Conservation (phyloP, 2,113 vertebrate genomes). For the Pomatostomus ruficeps region DNA sequence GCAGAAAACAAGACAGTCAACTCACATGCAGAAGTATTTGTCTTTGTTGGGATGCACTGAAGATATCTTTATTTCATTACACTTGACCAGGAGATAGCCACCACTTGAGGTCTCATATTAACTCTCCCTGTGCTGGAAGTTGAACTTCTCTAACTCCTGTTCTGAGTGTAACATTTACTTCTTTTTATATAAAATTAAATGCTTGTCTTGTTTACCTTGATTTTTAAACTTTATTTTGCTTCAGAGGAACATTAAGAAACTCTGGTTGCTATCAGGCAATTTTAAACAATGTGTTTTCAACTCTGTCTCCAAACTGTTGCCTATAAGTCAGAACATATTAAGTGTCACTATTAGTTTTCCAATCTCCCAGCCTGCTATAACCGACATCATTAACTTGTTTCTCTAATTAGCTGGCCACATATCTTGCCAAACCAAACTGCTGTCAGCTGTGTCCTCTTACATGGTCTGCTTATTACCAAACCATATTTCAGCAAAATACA, state of each 20-base stretch:
- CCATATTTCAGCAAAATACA: constrained; percentile 4
- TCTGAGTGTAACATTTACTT: not conserved
- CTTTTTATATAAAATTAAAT: not conserved
- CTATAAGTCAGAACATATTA: not conserved
- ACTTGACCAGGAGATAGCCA: not conserved
- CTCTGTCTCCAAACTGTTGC: not conserved
- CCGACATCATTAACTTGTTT: not conserved
- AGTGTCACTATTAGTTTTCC: not conserved
- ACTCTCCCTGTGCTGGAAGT: not conserved
- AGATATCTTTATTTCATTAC: not conserved
- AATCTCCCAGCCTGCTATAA: not conserved
- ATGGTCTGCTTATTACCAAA: not conserved
- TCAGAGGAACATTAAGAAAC: not conserved
- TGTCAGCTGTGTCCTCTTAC: not conserved
- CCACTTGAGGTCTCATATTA: not conserved
- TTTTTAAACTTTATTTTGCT: not conserved
- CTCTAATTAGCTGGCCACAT: constrained; percentile 28
- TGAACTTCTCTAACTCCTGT: not conserved
- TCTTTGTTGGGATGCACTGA: not conserved
- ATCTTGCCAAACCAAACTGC: constrained; percentile 15
- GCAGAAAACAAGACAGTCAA: not conserved
- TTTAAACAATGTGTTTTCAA: not conserved
- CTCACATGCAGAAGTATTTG: not conserved
- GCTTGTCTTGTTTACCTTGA: not conserved
- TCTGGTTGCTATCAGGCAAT: not conserved